phyloP scores from a whole-genome alignment of 2,797 vertebrate genomes.

The Oreonectes daqikongensis region DNA sequence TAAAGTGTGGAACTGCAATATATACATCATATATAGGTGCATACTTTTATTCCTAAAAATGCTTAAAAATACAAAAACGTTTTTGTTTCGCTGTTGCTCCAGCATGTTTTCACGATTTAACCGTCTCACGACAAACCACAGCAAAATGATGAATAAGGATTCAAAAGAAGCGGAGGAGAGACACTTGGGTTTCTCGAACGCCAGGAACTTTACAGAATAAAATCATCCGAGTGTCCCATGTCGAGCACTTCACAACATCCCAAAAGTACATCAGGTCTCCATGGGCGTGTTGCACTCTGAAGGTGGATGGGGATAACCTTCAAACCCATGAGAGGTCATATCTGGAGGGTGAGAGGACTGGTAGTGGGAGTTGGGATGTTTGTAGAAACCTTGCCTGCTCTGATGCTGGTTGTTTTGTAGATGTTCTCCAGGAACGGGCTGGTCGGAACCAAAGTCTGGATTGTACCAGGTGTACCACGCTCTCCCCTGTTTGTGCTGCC shows the following conservation, averaged over 20 bases:
- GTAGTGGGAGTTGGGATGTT: constrained; percentile 42
- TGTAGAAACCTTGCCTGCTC: constrained; percentile 54
- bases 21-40: constrained; percentile 8
- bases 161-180: not conserved
- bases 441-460: constrained; percentile 22
- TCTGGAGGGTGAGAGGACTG: constrained; percentile 25
- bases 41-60: not conserved
- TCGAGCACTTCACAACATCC: constrained; percentile 1
- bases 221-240: not conserved
- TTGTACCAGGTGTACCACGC: constrained; percentile 58
- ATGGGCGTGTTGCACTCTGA: constrained; percentile 46
- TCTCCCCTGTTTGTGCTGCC: constrained; percentile 31
- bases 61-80: not conserved
- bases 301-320: constrained; percentile 6
- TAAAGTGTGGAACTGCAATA: constrained; percentile 21
- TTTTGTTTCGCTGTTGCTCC: constrained; percentile 2
- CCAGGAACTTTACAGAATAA: too few species aligned
- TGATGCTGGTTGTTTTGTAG: constrained; percentile 67
- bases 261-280: constrained; percentile 47
- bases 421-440: not conserved
- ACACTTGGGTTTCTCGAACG: not conserved
- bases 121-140: constrained; percentile 21
- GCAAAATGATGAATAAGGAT: not conserved
- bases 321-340: constrained; percentile 8
- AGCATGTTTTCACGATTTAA: not conserved